Conservation (phyloP, 2,888 invertebrate genomes). For the Coremacera marginata region DNA sequence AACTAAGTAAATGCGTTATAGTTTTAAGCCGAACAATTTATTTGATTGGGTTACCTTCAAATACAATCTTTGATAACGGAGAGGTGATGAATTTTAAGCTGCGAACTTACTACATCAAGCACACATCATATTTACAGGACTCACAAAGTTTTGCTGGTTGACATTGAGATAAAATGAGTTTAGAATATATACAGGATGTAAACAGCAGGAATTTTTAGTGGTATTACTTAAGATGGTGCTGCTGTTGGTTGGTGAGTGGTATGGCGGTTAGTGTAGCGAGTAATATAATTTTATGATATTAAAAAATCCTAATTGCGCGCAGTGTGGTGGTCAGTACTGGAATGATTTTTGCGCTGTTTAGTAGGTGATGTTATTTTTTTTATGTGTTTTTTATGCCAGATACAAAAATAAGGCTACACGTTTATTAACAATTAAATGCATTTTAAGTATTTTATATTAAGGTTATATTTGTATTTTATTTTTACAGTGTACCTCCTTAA, state of each 20-base stretch:
- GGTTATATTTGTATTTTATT: not conserved
- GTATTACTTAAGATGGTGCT: slow-evolving; percentile 5
- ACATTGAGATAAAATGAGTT: not conserved
- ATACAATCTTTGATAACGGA: not conserved
- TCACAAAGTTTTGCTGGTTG: not conserved
- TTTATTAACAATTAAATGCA: slow-evolving; percentile 32
- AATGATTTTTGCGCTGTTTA: slow-evolving; percentile 15
- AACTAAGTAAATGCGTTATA: not conserved
- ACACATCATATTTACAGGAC: slow-evolving; percentile 24
- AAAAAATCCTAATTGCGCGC: slow-evolving; percentile 46
- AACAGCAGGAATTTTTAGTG: slow-evolving; percentile 1
- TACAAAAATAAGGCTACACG: slow-evolving; percentile 8
- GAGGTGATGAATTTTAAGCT: not conserved
- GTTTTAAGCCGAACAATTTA: slow-evolving; percentile 18
- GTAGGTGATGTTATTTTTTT: not conserved
- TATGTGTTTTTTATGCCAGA: not conserved
- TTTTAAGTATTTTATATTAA: not conserved
- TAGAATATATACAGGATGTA: slow-evolving; percentile 6
- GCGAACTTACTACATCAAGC: slow-evolving; percentile 3
- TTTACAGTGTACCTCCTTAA: not conserved
- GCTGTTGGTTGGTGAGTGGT: not conserved
- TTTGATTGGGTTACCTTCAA: slow-evolving; percentile 8
- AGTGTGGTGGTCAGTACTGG: slow-evolving; percentile 56
- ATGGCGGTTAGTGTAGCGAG: not conserved
- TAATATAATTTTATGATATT: not conserved